A percentile compares a stretch with the other conserved stretches of the same genome.
phyloP scores from a whole-genome alignment of 2,113 vertebrate genomes.

The Caranx melampygus region DNA sequence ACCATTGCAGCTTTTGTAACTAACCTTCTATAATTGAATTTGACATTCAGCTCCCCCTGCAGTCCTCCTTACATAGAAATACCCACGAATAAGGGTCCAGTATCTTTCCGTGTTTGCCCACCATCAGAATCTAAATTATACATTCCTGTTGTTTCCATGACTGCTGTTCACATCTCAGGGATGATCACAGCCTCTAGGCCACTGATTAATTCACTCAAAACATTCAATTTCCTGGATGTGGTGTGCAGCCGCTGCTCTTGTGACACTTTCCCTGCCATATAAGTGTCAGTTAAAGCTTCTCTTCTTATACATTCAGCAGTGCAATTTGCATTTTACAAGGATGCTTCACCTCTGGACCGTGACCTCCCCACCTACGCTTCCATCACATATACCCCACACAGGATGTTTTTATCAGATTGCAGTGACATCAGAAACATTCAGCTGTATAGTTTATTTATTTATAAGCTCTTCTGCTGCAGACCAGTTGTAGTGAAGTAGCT shows the following conservation, averaged over 20 bases:
- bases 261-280: slow-evolving; percentile 26
- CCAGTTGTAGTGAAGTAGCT: not conserved
- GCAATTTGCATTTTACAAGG: slow-evolving; percentile 52
- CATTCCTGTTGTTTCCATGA: slow-evolving; percentile 24
- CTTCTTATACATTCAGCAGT: slow-evolving; percentile 20
- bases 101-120: slow-evolving; percentile 3
- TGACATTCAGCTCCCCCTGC: not conserved
- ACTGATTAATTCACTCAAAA: slow-evolving; percentile 43
- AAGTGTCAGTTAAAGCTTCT: slow-evolving; percentile 33
- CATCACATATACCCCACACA: slow-evolving; percentile 6
- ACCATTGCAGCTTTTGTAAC: slow-evolving; percentile 23
- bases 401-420: not conserved
- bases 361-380: slow-evolving; percentile 3
- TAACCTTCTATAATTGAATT: slow-evolving; percentile 55
- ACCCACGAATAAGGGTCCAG: not conserved
- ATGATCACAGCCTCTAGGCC: slow-evolving; percentile 1
- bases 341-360: slow-evolving; percentile 19
- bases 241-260: not conserved
- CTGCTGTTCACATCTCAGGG: slow-evolving; percentile 13
- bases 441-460: not conserved
- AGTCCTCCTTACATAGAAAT: slow-evolving; percentile 28
- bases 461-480: not conserved
- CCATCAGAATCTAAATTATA: slow-evolving; percentile 32
- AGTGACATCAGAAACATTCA: not conserved
- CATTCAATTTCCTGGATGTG: slow-evolving; percentile 47